These are phyloP conservation scores for Archilochus colubris DNA, from an alignment of 2,113 vertebrate genomes.

Conservation along the genomic window DNA sequence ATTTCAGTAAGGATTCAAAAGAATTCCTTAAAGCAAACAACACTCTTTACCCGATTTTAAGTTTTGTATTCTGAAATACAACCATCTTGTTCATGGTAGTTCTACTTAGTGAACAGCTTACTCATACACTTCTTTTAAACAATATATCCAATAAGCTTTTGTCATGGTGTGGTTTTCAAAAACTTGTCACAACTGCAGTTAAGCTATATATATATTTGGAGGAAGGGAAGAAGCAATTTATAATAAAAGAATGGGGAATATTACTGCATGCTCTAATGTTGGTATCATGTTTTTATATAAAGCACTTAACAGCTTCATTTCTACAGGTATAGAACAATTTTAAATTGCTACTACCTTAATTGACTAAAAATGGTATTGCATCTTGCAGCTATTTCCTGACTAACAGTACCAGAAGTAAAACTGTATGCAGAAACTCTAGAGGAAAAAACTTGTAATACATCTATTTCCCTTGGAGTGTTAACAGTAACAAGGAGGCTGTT, in stretches of 20 bases:
- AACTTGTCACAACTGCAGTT: not conserved
- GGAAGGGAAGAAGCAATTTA: not conserved
- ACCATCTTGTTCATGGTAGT: not conserved
- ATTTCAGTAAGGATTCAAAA: not conserved
- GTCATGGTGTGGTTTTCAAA: not conserved
- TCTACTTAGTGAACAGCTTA: not conserved
- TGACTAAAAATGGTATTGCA: not conserved
- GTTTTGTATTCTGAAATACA: not conserved
- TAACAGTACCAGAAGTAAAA: not conserved
- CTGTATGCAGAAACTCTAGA: not conserved
- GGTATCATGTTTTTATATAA: not conserved
- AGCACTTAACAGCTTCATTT: not conserved
- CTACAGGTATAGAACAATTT: not conserved
- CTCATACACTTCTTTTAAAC: not conserved
- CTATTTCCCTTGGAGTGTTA: not conserved
- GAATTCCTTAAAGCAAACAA: not conserved
- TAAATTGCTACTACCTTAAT: not conserved
- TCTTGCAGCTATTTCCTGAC: not conserved
- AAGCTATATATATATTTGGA: not conserved
- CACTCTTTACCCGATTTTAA: not conserved
- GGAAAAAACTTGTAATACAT: not conserved
- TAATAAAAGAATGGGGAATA: not conserved
- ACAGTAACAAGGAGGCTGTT: not conserved
- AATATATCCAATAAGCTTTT: not conserved
- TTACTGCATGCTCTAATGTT: not conserved